Percentiles rank a stretch among this genome's conserved stretches.
Evolutionary conservation across 2,797 vertebrate genomes (phyloP).

Genomic region (Enteromius mattozi): DNA sequence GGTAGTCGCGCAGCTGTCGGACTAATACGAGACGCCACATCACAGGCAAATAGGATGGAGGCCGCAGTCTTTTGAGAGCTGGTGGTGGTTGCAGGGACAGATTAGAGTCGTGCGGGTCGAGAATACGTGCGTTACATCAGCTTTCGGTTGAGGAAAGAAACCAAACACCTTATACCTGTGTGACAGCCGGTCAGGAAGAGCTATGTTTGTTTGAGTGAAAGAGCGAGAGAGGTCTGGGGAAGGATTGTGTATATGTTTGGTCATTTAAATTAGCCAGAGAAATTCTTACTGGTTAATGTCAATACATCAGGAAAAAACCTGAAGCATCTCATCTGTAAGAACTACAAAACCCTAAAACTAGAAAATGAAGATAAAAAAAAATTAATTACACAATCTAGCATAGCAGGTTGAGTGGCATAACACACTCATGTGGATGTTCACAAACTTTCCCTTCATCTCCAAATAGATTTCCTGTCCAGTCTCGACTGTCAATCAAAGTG

Average conservation of each 20-base stretch:
- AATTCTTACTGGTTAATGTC: slow-evolving; percentile 8
- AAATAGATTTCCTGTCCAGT: not conserved
- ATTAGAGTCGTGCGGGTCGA: not conserved
- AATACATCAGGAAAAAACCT: not conserved
- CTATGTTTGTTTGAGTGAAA: slow-evolving; percentile 30
- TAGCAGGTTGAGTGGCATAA: too few relatives aligned
- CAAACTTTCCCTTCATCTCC: not conserved
- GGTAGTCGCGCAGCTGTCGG: slow-evolving; percentile 43
- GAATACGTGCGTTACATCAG: slow-evolving; percentile 24
- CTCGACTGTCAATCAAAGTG: not conserved
- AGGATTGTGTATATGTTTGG: slow-evolving; percentile 20
- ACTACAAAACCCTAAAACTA: not conserved
- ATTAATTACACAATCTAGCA: too few relatives aligned
- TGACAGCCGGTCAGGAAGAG: slow-evolving; percentile 15
- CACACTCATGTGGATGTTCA: not conserved
- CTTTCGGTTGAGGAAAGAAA: slow-evolving; percentile 29
- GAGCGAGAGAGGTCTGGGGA: slow-evolving; percentile 21
- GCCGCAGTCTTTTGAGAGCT: slow-evolving; percentile 6
- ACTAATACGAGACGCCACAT: slow-evolving; percentile 50
- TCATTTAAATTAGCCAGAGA: slow-evolving; percentile 29
- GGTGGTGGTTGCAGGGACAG: slow-evolving; percentile 4
- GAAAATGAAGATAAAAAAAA: not conserved
- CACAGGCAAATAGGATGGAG: slow-evolving; percentile 13
- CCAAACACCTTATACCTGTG: slow-evolving; percentile 33
- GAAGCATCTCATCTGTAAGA: not conserved